These are phyloP conservation scores for Xanthia togata DNA, from an alignment of 2,888 invertebrate genomes.

Conservation along the genomic window DNA sequence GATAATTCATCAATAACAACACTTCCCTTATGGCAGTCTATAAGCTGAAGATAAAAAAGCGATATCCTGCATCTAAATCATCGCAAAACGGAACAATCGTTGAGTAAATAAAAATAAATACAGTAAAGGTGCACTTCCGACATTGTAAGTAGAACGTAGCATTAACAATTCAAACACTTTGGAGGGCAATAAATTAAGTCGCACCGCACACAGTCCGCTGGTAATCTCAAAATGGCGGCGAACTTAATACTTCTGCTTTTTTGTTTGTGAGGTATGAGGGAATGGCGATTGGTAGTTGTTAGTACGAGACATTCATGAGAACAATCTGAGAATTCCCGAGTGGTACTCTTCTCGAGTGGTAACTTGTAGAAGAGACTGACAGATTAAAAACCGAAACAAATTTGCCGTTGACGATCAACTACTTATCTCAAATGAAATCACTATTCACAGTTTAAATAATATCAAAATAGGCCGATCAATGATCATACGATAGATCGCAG, in stretches of 20 bases:
- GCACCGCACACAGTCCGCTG: constrained; percentile 77
- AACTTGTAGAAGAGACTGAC: too few relatives aligned
- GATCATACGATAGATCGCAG: not conserved
- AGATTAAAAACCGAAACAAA: too few relatives aligned
- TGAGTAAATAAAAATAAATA: constrained; percentile 69
- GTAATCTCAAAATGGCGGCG: constrained; percentile 86
- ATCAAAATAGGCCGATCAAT: not conserved
- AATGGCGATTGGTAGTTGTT: constrained; percentile 30
- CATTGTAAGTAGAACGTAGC: constrained; percentile 76
- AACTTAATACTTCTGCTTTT: constrained; percentile 80
- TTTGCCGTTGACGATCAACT: too few relatives aligned
- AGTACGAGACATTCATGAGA: not conserved
- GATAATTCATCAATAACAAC: constrained; percentile 1
- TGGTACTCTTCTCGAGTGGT: too few relatives aligned
- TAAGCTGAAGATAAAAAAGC: constrained; percentile 25
- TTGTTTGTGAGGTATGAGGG: constrained; percentile 66
- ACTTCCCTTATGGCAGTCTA: not conserved
- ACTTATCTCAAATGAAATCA: too few relatives aligned
- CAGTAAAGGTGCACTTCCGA: constrained; percentile 66
- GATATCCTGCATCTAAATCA: constrained; percentile 58
- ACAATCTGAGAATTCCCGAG: not conserved
- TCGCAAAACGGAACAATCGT: constrained; percentile 28
- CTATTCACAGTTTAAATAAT: not conserved
- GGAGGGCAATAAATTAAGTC: constrained; percentile 86
- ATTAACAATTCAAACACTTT: constrained; percentile 89